Base-by-base conservation (phyloP, 35 echinoderm and acorn worm genomes). In the Apostichopus parvimensis region DNA sequence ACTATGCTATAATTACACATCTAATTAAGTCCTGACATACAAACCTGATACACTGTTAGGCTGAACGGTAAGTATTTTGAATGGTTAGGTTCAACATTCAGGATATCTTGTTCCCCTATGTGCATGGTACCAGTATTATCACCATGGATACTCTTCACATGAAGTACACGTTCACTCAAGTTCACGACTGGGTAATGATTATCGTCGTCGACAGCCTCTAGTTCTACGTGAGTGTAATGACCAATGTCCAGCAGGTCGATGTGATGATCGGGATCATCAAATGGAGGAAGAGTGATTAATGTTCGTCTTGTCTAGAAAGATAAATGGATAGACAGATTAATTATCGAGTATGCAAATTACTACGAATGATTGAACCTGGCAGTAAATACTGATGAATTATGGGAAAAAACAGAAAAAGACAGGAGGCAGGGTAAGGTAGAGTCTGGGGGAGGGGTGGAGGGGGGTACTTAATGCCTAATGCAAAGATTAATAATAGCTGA, bases 221-320 rank as follows among this genome's bases (percentile, higher is more conserved):
- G 53, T 53, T 94, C 93, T 10, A 93, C 61, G 56, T 98, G 96
- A 22, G 96, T 92, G 78, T 91, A 93, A 11, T 93, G 87, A 53
- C 96, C 96, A 52, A 98, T 88, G 70, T 98, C 96, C 22, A 98
- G 72, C 17, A 98, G 61, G 77, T 98, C 96, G 5, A 98, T 64
- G 53, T 92, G 71, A 81, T 92, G 93, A 58, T 98, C 96, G 58
- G 92, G 92, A 22, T 93, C 89, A 78, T 53, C 34, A 15, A 65
- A 7, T 9, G 87, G 93, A 62, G 96, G 96, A 4, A 98, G 89
- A 65, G 96, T 93, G 11, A 95, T 68, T 59, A 73, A 93, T 14
- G 96, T 93, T 10, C 93, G 90, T 0, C 94, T 88, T 17, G 56
- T 79, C 96, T 97, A 68, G 14, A 79, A 78, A 79, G 18, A 68